phyloP scores from a whole-genome alignment of 2,113 vertebrate genomes.

The Telmatochromis bifrenatus region DNA sequence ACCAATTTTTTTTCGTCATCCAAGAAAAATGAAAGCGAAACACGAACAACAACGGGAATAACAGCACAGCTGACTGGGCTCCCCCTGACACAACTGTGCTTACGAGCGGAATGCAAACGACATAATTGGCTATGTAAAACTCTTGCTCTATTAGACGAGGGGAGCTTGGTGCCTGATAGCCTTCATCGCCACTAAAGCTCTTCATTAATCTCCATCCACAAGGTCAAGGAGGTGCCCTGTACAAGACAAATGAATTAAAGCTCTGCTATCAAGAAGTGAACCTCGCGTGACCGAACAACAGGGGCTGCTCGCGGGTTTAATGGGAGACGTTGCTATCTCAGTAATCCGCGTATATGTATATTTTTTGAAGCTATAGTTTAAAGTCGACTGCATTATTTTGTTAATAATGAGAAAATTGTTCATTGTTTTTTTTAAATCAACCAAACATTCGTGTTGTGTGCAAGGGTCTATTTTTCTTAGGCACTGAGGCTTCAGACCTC shows the following conservation, averaged over 20 bases:
- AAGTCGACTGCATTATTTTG: neutral
- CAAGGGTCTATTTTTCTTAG: neutral
- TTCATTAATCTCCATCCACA: conserved; percentile 68
- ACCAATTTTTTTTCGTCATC: neutral
- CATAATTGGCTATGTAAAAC: conserved; percentile 63
- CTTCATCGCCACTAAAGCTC: conserved; percentile 61
- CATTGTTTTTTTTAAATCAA: neutral
- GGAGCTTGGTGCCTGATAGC: conserved; percentile 53
- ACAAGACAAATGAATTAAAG: conserved; percentile 61
- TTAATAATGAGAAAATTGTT: neutral
- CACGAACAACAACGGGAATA: neutral
- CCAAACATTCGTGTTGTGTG: neutral
- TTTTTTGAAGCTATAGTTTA: neutral
- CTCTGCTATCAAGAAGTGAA: conserved; percentile 27
- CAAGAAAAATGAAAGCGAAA: neutral
- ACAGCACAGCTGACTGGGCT: neutral
- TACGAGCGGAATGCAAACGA: conserved; percentile 43
- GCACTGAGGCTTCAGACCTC: neutral
- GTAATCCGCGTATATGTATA: neutral
- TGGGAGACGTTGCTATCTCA: neutral
- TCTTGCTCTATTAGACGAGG: conserved; percentile 51
- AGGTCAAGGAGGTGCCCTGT: conserved; percentile 57
- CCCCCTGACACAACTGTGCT: conserved; percentile 27
- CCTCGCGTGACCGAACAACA: neutral
- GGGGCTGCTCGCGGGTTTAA: neutral